Evolutionary conservation across 2,113 vertebrate genomes (phyloP), one percentile per base, ranked within the genome.

Genomic region (Lonchura striata): DNA sequence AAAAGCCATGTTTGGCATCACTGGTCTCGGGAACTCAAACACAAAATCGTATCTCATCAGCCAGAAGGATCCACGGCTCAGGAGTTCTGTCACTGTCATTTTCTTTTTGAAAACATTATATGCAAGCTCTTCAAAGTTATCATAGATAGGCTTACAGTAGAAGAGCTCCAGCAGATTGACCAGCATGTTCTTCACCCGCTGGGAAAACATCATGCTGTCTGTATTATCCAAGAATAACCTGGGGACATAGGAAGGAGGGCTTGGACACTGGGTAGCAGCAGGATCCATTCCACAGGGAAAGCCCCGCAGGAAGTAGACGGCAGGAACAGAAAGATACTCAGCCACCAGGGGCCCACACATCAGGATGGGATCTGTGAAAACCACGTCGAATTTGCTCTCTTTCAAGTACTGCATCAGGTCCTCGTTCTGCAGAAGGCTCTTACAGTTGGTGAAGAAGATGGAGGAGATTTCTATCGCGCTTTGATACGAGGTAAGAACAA

Each of bases 1-100:
- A 4, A 97, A 97, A 83, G 98, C 47, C 97, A 98, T 97, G 90
- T 99, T 99, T 74, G 99, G 99, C 98, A 99, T 98, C 64, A 98
- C 25, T 2, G 99, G 98, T 76, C 30, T 98, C 0, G 98, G 98
- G 86, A 97, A 98, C 22, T 99, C 98, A 19, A 99, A 96, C 21
- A 94, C 93, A 92, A 99, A 99, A 84, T 99, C 98, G 1, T 94
- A 95, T 92, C 98, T 97, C 81, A 99, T 71, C n/a, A 99, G 97
- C 99, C 98, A 99, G 79, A 99, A 50, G 1, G 98, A 98, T 4
- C 64, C 98, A 0, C 21, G 81, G 47, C 98, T 88, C 4, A 99
- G 30, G 15, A 99, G 60, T 0, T 98, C 98, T 63, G 31, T 59
- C 39, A 94, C 61, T 1, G 97, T 97, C 66, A 98, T 27, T 13